Evolutionary conservation across 2,888 invertebrate species (phyloP), one percentile per base, ranked within the genome.

Genomic region (Conomelus anceps): DNA sequence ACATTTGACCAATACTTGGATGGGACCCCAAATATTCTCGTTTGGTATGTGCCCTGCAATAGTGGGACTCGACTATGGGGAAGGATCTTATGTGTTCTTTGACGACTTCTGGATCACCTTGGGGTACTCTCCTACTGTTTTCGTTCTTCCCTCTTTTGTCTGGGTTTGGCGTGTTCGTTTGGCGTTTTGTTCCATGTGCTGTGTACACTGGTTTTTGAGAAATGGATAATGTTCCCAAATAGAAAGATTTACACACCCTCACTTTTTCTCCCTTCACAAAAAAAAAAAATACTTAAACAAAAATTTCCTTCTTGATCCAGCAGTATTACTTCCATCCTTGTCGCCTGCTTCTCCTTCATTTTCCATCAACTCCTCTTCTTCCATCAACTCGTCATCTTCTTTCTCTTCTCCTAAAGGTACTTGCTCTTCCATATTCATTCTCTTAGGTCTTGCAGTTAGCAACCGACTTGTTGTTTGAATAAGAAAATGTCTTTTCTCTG

Each of bases 331-430:
- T 24, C 89, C 89, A 85, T 86, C 23, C 22, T 86, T 23, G 7
- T 86, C 86, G 17, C 22, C 23, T 23, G 23, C 22, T 86, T 86
- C 86, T 22, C 23, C 22, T 88, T 41, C 85, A 85, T 85, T 88
- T 88, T 88, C 88, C 84, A 88, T 63, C 88, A 88, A 88, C 88
- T 88, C 63, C 20, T 63, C 84, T 22, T 88, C 63, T 88, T 88
- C 88, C 89, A 87, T 89, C 89, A 22, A n/a, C n/a, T 90, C 90
- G 3, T 89, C 89, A 63, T 90, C 90, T 90, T 90, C 90, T 88
- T 88, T 89, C n/a, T 90, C 90, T 85, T 90, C 89, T 34, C 90
- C 90, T 86, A 89, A 90, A 87, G 88, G 85, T 29, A 23, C 26
- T 87, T 22, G 29, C 29, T 87, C 86, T 86, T 86, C 86, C 86